These are phyloP conservation scores for Brachyrhaphis roseni DNA, from an alignment of 2,797 vertebrate species.

Conservation along the genomic window DNA sequence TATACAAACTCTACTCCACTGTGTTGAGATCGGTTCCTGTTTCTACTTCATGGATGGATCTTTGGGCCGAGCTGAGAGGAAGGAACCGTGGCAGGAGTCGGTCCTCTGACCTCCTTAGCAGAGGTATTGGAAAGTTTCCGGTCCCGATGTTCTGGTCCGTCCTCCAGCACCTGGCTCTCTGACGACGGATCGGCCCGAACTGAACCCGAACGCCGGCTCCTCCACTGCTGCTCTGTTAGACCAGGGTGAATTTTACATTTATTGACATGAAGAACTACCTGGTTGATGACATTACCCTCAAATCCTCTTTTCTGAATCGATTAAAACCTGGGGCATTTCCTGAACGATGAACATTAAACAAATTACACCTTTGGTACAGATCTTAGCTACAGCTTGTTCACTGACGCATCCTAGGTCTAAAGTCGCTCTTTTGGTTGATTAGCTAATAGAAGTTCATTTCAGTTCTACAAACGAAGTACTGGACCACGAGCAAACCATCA, in stretches of 20 bases:
- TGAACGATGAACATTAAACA: neutral
- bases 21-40: neutral
- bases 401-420: neutral
- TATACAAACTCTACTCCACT: neutral
- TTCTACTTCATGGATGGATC: neutral
- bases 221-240: too few species aligned
- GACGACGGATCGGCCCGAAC: too few species aligned
- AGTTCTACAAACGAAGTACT: conserved; percentile 34
- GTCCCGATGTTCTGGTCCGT: too few species aligned
- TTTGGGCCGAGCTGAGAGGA: neutral
- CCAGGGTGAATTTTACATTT: too few species aligned
- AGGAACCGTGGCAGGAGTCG: neutral
- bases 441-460: conserved; percentile 17
- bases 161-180: too few species aligned
- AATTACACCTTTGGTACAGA: neutral
- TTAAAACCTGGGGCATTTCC: neutral
- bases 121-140: neutral
- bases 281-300: neutral
- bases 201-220: too few species aligned
- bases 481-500: conserved; percentile 3
- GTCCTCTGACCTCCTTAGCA: too few species aligned
- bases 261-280: neutral
- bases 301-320: neutral
- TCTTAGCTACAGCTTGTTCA: neutral
- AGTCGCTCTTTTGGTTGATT: neutral